Evolutionary conservation across 2,888 invertebrate genomes (phyloP).

Genomic region (Rotaria magnacalcarata): DNA sequence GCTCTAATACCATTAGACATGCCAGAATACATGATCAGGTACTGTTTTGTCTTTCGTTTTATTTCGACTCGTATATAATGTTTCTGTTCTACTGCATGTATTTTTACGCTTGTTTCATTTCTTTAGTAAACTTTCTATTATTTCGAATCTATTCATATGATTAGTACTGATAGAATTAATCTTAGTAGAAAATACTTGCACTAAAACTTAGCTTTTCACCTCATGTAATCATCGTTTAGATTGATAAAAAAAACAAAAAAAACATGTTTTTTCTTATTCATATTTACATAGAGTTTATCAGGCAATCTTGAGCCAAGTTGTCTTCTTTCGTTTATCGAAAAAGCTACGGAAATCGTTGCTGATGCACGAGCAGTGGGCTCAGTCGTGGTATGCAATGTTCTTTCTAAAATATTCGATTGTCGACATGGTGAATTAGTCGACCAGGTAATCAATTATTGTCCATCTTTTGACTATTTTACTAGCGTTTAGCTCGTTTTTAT

Average conservation of each 20-base stretch:
- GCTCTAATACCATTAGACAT: background rate
- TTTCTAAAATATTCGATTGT: constrained; percentile 16
- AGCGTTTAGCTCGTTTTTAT: background rate
- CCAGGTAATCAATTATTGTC: background rate
- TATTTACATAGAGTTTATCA: background rate
- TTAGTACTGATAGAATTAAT: background rate
- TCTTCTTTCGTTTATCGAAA: constrained; percentile 22
- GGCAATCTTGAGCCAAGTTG: background rate
- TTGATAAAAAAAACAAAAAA: background rate
- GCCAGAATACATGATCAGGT: background rate
- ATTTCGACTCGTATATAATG: background rate
- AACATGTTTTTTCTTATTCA: no score
- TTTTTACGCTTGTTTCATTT: background rate
- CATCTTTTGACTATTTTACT: background rate
- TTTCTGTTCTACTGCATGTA: background rate
- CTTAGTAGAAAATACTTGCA: background rate
- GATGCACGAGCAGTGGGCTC: background rate
- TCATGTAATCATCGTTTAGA: background rate
- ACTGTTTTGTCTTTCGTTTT: background rate
- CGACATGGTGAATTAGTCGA: constrained; percentile 19
- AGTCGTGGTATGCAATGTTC: constrained; percentile 6
- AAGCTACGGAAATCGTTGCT: background rate
- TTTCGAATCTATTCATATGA: background rate
- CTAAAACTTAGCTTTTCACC: background rate
- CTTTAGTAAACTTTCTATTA: no score